These are phyloP conservation scores for Cyclina sinensis DNA, from an alignment of 1,140 invertebrate genomes.

Conservation along the genomic window DNA sequence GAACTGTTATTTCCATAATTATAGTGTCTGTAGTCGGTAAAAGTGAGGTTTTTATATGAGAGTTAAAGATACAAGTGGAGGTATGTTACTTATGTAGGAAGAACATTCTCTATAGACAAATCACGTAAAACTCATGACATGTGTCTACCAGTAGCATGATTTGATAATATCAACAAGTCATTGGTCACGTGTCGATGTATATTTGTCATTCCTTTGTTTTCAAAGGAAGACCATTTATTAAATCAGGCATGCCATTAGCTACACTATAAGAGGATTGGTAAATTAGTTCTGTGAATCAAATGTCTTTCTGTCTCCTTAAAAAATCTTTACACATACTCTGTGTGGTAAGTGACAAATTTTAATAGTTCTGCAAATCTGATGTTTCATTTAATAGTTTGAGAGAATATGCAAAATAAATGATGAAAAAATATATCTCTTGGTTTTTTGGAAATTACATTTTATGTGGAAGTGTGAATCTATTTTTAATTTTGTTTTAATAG, in stretches of 20 bases:
- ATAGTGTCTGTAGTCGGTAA: constrained; percentile 44
- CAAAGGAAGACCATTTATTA: background rate
- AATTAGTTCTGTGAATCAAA: no score
- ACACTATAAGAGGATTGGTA: no score
- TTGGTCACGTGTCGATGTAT: background rate
- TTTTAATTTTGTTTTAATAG: no score
- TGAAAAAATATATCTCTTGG: no score
- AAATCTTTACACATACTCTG: no score
- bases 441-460: no score
- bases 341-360: no score
- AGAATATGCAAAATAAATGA: no score
- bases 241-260: background rate
- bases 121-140: background rate
- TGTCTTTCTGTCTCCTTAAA: no score
- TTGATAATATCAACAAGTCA: background rate
- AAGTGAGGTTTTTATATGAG: constrained; percentile 35
- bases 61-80: constrained; percentile 24
- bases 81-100: background rate
- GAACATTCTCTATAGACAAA: background rate
- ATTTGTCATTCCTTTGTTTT: background rate
- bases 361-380: no score
- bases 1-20: constrained; percentile 64
- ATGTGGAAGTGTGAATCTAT: no score
- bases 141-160: background rate
- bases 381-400: no score